These are phyloP conservation scores for Poicephalus meyeri DNA, from an alignment of 2,113 vertebrate genomes.

Conservation along the genomic window DNA sequence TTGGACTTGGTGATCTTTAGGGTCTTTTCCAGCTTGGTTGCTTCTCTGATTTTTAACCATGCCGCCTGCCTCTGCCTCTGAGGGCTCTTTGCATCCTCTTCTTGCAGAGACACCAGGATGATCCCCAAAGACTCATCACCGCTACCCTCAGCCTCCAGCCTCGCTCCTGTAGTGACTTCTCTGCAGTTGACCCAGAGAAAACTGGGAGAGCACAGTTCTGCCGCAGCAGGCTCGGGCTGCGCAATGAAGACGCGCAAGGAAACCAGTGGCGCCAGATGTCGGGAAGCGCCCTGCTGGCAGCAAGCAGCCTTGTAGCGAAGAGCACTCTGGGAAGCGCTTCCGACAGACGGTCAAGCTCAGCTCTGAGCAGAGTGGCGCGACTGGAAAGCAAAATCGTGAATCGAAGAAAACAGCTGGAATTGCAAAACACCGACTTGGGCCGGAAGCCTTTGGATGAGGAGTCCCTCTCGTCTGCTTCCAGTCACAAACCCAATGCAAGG, in stretches of 20 bases:
- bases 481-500: background rate
- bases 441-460: background rate
- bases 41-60: background rate
- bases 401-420: constrained; percentile 8
- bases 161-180: background rate
- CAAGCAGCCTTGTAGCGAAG: rapidly evolving
- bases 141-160: background rate
- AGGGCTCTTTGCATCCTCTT: background rate
- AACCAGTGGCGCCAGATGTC: background rate
- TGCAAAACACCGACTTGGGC: background rate
- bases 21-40: background rate
- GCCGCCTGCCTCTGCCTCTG: background rate
- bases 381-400: constrained; percentile 74
- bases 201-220: background rate
- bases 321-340: background rate
- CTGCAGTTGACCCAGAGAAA: background rate
- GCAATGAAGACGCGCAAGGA: rapidly evolving
- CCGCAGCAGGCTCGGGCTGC: constrained; percentile 71
- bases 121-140: background rate
- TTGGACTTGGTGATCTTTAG: background rate
- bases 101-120: background rate
- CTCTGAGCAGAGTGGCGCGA: constrained; percentile 71
- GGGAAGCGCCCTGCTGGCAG: rapidly evolving
- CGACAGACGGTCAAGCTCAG: background rate
- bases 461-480: background rate